Conservation (phyloP, 2,888 invertebrate species). For the Mongoloraphidia duomilia region DNA sequence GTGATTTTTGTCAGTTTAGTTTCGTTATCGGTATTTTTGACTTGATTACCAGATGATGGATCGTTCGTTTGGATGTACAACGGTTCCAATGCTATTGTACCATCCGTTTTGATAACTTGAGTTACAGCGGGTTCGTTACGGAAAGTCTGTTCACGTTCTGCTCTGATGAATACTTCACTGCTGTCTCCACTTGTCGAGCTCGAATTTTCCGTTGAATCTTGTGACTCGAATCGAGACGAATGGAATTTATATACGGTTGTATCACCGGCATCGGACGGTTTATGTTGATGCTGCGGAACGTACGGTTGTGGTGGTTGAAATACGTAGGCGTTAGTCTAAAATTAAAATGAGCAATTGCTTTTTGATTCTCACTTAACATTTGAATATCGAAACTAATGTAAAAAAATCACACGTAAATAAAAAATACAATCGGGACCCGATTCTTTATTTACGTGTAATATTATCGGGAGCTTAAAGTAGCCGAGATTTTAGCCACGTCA, state of each 20-base stretch:
- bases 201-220: conserved; percentile 15
- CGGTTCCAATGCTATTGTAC: conserved; percentile 3
- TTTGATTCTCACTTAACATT: too few species aligned
- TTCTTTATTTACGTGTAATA: too few species aligned
- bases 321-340: neutral
- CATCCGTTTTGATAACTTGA: neutral
- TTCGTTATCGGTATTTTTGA: neutral
- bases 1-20: neutral
- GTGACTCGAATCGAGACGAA: conserved; percentile 29
- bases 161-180: neutral
- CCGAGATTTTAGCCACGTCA: too few species aligned
- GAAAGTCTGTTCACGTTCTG: neutral
- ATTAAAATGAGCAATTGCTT: neutral
- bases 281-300: conserved; percentile 17
- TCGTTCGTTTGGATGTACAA: conserved; percentile 18
- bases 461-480: too few species aligned
- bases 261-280: conserved; percentile 26
- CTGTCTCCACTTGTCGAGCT: conserved; percentile 7
- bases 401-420: too few species aligned
- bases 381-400: too few species aligned
- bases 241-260: conserved; percentile 24
- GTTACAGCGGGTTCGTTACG: conserved; percentile 2
- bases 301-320: conserved; percentile 1
- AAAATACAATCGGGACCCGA: too few species aligned
- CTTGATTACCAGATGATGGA: conserved; percentile 21